Evolutionary conservation across 1,140 invertebrate genomes (phyloP).

Genomic region (Drosophila arawakana): DNA sequence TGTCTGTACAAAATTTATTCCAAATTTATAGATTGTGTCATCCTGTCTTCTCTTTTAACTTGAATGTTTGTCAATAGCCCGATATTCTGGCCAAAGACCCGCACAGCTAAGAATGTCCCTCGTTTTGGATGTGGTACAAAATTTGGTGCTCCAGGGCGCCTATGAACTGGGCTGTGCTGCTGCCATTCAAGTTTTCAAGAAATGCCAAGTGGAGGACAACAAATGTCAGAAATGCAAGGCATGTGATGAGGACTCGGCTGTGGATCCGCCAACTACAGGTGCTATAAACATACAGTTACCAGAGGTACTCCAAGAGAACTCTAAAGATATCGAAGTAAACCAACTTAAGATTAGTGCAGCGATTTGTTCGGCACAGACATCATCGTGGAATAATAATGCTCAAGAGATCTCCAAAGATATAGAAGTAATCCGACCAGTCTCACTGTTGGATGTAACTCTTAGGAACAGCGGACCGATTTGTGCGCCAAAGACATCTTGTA

Average conservation of each 20-base stretch:
- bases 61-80: constrained; percentile 10
- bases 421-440: not conserved
- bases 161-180: constrained; percentile 46
- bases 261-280: not conserved
- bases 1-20: not conserved
- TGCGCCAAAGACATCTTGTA: constrained; percentile 56
- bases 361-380: no score
- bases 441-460: not conserved
- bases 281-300: not conserved
- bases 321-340: not conserved
- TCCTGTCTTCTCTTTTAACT: not conserved
- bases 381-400: no score
- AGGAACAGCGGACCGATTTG: constrained; percentile 49
- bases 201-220: constrained; percentile 11
- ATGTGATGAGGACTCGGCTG: not conserved
- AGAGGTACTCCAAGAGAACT: not conserved
- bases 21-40: constrained; percentile 1
- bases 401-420: not conserved
- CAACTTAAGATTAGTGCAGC: not conserved
- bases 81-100: constrained; percentile 16
- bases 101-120: constrained; percentile 53
- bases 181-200: constrained; percentile 22
- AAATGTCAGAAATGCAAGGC: not conserved
- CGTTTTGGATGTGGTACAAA: constrained; percentile 60
- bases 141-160: constrained; percentile 52